Percentiles rank a stretch among this genome's conserved stretches.
Conservation (phyloP, 1,140 invertebrate species). For the Atta texana region DNA sequence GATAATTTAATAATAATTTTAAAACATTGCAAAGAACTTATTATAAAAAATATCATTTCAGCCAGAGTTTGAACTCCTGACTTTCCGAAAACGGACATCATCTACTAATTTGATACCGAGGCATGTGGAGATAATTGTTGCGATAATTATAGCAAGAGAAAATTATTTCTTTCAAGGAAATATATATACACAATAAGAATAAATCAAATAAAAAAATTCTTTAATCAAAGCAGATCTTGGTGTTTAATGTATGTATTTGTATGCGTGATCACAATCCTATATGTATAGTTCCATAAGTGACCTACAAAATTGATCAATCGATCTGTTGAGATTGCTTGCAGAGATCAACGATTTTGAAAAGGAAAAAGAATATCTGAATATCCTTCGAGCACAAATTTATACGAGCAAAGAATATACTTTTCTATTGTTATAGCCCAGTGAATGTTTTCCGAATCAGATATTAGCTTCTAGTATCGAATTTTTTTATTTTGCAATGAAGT, state of each 20-base stretch:
- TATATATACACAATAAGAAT: too few species aligned
- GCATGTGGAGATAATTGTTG: too few species aligned
- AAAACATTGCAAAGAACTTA: too few species aligned
- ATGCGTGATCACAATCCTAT: not conserved
- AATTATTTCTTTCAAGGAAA: too few species aligned
- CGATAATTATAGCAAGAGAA: too few species aligned
- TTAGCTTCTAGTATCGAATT: slow-evolving; percentile 18
- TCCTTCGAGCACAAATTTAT: slow-evolving; percentile 34
- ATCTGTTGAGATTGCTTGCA: slow-evolving; percentile 7
- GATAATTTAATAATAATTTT: too few species aligned
- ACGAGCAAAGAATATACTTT: slow-evolving; percentile 28
- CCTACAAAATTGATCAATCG: not conserved
- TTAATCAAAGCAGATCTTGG: too few species aligned
- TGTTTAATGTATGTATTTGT: not conserved
- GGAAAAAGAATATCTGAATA: slow-evolving; percentile 40
- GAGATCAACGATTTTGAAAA: slow-evolving; percentile 29
- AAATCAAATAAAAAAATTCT: too few species aligned
- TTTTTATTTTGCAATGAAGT: slow-evolving; percentile 22
- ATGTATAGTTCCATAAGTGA: not conserved
- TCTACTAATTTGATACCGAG: too few species aligned
- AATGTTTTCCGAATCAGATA: slow-evolving; percentile 12
- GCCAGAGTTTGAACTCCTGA: too few species aligned
- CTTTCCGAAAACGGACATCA: too few species aligned
- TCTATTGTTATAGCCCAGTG: slow-evolving; percentile 21
- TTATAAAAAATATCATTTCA: too few species aligned